Conservation (phyloP, 2,113 vertebrate species). For the Passer montanus region DNA sequence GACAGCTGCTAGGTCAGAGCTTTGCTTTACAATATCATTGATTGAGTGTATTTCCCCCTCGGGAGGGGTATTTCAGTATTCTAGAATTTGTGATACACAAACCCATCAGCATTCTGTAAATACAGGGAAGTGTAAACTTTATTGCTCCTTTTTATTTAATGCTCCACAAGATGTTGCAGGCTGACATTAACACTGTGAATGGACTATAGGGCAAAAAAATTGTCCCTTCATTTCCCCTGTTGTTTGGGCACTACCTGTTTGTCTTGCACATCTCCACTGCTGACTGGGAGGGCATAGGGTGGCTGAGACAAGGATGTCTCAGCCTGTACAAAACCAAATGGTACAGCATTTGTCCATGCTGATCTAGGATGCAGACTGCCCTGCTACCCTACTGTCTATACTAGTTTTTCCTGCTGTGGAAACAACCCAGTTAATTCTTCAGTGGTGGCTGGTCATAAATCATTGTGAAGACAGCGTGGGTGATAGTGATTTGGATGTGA, state of each 20-base stretch:
- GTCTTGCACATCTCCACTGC: neutral
- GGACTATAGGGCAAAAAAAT: neutral
- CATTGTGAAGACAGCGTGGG: neutral
- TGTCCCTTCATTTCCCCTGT: neutral
- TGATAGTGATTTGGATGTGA: neutral
- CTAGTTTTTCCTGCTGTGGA: neutral
- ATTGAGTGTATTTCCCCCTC: neutral
- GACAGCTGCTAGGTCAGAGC: neutral
- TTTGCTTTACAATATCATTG: neutral
- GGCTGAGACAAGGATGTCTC: neutral
- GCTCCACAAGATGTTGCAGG: neutral
- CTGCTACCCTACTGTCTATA: neutral
- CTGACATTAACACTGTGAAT: neutral
- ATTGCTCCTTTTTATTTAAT: neutral
- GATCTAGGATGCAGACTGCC: neutral
- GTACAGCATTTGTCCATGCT: neutral
- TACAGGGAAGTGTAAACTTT: neutral
- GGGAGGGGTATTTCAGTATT: neutral
- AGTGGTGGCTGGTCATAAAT: neutral
- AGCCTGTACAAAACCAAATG: neutral
- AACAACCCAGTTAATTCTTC: neutral
- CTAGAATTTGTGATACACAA: neutral
- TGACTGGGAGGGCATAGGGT: neutral
- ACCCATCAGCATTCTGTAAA: neutral
- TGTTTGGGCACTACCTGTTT: neutral